Evolutionary conservation across 2,797 vertebrate genomes (phyloP).

Genomic region (Erethizon dorsatum): DNA sequence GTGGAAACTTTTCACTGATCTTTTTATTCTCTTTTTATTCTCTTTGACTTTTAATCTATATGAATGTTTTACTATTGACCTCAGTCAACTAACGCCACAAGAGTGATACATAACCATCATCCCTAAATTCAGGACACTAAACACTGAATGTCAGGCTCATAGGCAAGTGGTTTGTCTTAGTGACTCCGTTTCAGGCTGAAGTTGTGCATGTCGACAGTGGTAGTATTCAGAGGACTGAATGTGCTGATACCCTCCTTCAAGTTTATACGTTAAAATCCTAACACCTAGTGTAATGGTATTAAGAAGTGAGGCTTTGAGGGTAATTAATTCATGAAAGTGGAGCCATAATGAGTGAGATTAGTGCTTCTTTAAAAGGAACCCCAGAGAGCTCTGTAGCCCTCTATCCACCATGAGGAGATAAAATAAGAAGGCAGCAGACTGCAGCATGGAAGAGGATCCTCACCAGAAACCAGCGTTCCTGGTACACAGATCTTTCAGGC

Average conservation of each 20-base stretch:
- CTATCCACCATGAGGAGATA: background rate
- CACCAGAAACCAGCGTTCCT: background rate
- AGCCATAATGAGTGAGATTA: background rate
- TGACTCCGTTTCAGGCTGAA: background rate
- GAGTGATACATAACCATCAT: slow-evolving; percentile 6
- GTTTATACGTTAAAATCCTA: background rate
- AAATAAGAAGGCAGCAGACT: background rate
- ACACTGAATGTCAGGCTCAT: background rate
- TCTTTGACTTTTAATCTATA: slow-evolving; percentile 57
- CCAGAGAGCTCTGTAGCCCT: background rate
- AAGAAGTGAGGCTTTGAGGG: background rate
- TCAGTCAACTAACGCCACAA: slow-evolving; percentile 54
- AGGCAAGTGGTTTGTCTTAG: background rate
- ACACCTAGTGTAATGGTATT: background rate
- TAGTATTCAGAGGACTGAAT: background rate
- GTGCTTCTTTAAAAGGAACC: background rate
- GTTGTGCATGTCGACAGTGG: background rate
- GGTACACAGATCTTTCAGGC: background rate
- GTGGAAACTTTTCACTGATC: background rate
- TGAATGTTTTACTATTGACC: slow-evolving; percentile 28
- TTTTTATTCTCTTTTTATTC: slow-evolving; percentile 2
- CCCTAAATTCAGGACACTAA: slow-evolving; percentile 6
- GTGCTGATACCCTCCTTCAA: background rate
- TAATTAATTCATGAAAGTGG: background rate
- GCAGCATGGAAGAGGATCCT: background rate